These are phyloP conservation scores for Macropodus opercularis DNA, from an alignment of 2,797 vertebrate species.

Conservation along the genomic window DNA sequence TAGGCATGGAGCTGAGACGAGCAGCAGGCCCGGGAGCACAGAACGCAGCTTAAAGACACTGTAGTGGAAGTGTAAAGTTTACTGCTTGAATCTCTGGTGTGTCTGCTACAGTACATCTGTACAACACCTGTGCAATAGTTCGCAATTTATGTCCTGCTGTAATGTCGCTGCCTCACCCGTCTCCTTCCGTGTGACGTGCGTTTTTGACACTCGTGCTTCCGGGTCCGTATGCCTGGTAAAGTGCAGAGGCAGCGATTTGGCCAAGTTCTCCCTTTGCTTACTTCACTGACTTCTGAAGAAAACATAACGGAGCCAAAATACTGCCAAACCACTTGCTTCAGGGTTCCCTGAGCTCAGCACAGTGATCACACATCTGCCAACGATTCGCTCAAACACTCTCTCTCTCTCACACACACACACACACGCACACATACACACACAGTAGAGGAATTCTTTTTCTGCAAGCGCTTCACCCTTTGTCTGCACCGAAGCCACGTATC, in stretches of 20 bases:
- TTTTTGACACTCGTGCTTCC: conserved; percentile 33
- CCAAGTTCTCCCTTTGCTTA: conserved; percentile 32
- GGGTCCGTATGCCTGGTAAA: conserved; percentile 42
- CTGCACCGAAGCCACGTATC: not conserved
- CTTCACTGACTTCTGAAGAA: conserved; percentile 54
- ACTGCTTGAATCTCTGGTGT: conserved; percentile 29
- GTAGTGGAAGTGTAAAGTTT: conserved; percentile 52
- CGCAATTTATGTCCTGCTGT: conserved; percentile 42
- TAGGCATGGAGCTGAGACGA: conserved; percentile 42
- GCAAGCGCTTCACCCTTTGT: conserved; percentile 1
- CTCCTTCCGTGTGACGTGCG: conserved; percentile 23
- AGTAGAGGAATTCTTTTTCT: conserved; percentile 1
- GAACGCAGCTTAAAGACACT: conserved; percentile 41
- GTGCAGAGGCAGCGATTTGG: conserved; percentile 50
- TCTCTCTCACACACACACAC: not conserved
- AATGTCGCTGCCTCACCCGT: conserved; percentile 14
- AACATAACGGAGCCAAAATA: conserved; percentile 51
- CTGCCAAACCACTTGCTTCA: conserved; percentile 47
- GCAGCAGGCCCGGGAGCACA: conserved; percentile 19
- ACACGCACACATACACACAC: conserved; percentile 4
- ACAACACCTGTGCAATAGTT: conserved; percentile 17
- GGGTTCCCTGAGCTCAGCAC: conserved; percentile 57
- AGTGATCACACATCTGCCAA: conserved; percentile 39
- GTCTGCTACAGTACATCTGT: conserved; percentile 31
- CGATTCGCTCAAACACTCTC: conserved; percentile 19